These are phyloP conservation scores for Sphaeridia pumilis DNA, from an alignment of 2,888 invertebrate species.

Conservation along the genomic window DNA sequence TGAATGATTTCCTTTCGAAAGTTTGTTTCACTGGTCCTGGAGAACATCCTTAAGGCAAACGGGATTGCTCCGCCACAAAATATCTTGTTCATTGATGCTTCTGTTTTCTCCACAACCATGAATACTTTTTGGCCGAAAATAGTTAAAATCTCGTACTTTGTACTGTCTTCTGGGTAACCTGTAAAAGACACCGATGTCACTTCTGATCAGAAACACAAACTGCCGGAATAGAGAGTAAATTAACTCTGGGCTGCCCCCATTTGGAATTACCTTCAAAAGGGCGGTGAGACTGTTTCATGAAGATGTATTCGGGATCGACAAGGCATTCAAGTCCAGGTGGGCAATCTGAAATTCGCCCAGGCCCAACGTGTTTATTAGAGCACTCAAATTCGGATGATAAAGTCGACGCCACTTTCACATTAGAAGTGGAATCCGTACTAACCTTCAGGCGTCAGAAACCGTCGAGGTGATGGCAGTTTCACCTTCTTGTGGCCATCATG, in stretches of 20 bases:
- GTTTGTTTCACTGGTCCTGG: slow-evolving; percentile 8
- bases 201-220: too few relatives aligned
- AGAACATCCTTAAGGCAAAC: slow-evolving; percentile 8
- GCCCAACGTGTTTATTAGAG: too few relatives aligned
- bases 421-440: too few relatives aligned
- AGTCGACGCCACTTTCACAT: too few relatives aligned
- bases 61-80: slow-evolving; percentile 9
- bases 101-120: slow-evolving; percentile 11
- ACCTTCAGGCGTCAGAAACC: slow-evolving; percentile 16
- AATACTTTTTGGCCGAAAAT: slow-evolving; percentile 11
- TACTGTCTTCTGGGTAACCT: slow-evolving; percentile 10
- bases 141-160: slow-evolving; percentile 12
- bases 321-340: slow-evolving; percentile 10
- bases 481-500: slow-evolving; percentile 1
- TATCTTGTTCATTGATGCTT: slow-evolving; percentile 10
- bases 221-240: neutral
- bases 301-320: slow-evolving; percentile 12
- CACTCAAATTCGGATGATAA: too few relatives aligned
- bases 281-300: slow-evolving; percentile 14
- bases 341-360: slow-evolving; percentile 9
- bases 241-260: neutral
- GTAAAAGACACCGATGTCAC: too few relatives aligned
- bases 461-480: slow-evolving; percentile 7
- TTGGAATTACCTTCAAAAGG: slow-evolving; percentile 9
- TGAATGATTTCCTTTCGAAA: slow-evolving; percentile 14